Base-by-base conservation (phyloP, 2,797 vertebrate species). In the Pempheris klunzingeri region DNA sequence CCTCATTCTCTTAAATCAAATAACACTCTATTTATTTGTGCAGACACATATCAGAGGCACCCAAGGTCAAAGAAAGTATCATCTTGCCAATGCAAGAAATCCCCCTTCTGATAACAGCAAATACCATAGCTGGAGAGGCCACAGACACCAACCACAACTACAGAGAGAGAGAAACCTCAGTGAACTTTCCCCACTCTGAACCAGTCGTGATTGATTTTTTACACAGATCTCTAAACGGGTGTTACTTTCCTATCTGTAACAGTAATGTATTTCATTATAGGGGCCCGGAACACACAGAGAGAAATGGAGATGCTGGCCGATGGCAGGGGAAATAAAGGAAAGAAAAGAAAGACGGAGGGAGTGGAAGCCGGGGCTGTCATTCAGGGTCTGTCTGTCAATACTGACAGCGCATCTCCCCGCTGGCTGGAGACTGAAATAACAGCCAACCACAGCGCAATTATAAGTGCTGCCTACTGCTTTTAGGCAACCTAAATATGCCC, bases 221-320 rank as follows among this genome's bases (percentile, higher is more conserved):
- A 85, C 90, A 91, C 84, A 78, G 84, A 90, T 90, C 87, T 90
- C 81, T 88, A 85, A 92, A 90, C 62, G 81, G 89, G 86, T 91
- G 90, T 80, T 89, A 84, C 90, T 87, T 88, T 83, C 61, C 88
- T 90, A 87, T 91, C 90, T 92, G 91, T 89, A 86, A 82, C 87
- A 79, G 88, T 92, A 90, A 91, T 92, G 90, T 87, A 92, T 92
- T 92, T 92, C 87, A 93, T 93, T 92, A 90, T 82, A 90, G 78
- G 85, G 73, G 82, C 65, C 26, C 64, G 88, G 54, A 86, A 84
- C 85, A 79, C 76, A 69, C 73, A 80, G 22, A 69, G 62, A 70
- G 69, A 77, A 78, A 90, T 77, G 78, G 78, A 84, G 78, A 88
- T 71, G 73, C 78, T 70, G 68, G 69, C 69, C 67, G 36, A 68